Conservation (phyloP, 2,888 invertebrate genomes). For the Ctena decussata region DNA sequence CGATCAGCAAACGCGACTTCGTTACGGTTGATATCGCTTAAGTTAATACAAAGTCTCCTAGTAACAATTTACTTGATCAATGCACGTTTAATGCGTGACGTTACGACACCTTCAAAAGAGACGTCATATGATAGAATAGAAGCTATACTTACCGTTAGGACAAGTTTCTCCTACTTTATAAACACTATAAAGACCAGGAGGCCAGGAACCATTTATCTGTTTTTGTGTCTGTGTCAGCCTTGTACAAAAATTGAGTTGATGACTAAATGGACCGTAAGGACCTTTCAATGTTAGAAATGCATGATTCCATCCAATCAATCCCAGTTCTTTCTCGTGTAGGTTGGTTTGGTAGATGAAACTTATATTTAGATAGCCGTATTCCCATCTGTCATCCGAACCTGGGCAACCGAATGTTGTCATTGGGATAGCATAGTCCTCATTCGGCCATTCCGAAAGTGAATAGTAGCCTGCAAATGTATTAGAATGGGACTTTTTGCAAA, state of each 20-base stretch:
- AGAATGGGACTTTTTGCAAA: too few species aligned
- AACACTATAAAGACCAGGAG: neutral
- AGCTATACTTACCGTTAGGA: neutral
- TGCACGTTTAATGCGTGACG: too few species aligned
- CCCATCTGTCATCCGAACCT: neutral
- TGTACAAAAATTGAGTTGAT: neutral
- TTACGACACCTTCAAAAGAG: too few species aligned
- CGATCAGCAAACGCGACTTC: too few species aligned
- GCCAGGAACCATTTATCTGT: neutral
- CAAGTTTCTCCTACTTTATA: neutral
- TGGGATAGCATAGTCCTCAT: neutral
- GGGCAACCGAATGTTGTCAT: neutral
- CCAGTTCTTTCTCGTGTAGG: neutral
- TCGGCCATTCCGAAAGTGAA: neutral
- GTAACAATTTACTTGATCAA: too few species aligned
- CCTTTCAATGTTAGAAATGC: neutral
- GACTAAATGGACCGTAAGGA: neutral
- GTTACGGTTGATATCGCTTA: too few species aligned
- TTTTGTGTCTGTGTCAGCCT: neutral
- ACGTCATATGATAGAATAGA: too few species aligned
- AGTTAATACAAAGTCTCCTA: too few species aligned
- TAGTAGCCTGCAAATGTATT: too few species aligned
- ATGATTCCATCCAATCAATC: neutral
- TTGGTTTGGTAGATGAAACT: neutral
- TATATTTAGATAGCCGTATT: neutral